Evolutionary conservation across 2,113 vertebrate genomes (phyloP).

Genomic region (Ptyas mucosa): DNA sequence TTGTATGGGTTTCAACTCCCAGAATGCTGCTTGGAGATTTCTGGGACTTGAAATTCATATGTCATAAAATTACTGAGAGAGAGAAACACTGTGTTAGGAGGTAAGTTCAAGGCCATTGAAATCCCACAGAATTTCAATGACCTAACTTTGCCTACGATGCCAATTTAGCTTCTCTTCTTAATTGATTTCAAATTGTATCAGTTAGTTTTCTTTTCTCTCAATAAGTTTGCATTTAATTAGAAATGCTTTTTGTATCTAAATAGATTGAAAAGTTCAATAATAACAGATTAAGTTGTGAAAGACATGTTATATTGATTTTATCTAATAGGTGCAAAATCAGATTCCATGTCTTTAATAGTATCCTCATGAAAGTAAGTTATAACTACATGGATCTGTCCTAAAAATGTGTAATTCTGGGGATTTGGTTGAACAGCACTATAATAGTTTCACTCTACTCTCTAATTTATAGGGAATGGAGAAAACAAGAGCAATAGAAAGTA

Average conservation of each 20-base stretch:
- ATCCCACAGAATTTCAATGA: neutral
- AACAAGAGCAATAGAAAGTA: neutral
- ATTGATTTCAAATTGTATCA: neutral
- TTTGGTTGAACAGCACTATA: neutral
- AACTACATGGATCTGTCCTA: neutral
- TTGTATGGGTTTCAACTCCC: neutral
- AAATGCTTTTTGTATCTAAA: neutral
- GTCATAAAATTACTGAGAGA: neutral
- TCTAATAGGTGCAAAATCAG: neutral
- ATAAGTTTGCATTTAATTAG: neutral
- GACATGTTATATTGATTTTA: neutral
- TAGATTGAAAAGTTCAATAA: neutral
- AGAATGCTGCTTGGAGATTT: neutral
- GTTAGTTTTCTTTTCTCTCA: neutral
- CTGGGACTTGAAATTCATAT: neutral
- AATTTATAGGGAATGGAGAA: neutral
- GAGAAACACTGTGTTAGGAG: neutral
- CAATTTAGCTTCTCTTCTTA: neutral
- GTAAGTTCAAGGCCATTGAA: neutral
- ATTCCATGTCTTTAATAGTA: neutral
- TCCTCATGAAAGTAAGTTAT: neutral
- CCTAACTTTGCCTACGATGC: neutral
- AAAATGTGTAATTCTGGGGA: neutral
- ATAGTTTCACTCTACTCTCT: neutral
- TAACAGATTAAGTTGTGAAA: neutral